Conservation (phyloP, 2,888 invertebrate genomes). For the Pachymerium ferrugineum region DNA sequence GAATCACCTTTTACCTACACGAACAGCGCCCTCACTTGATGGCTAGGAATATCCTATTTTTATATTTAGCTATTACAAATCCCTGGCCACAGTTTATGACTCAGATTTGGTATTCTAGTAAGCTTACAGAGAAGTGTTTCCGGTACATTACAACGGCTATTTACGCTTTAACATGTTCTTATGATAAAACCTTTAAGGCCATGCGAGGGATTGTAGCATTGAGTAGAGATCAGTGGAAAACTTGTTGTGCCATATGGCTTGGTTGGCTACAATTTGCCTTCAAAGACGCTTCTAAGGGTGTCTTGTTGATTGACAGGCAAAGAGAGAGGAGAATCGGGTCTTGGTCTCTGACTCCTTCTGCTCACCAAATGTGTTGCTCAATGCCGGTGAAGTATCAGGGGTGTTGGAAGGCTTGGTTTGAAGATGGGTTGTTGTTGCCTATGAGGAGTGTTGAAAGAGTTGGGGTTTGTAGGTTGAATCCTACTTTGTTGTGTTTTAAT, state of each 20-base stretch:
- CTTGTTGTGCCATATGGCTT: background rate
- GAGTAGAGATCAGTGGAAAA: background rate
- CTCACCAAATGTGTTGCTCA: background rate
- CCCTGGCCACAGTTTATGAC: background rate
- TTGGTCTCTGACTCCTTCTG: background rate
- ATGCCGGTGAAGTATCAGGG: background rate
- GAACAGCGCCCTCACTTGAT: background rate
- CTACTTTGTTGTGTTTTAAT: background rate
- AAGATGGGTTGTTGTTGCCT: background rate
- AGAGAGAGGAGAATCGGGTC: background rate
- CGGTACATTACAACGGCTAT: background rate
- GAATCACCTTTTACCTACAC: background rate
- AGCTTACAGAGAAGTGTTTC: background rate
- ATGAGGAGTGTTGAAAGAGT: background rate
- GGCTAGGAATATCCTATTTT: slow-evolving; percentile 6
- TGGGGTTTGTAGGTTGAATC: background rate
- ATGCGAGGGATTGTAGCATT: background rate
- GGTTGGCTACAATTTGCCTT: background rate
- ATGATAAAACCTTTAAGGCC: background rate
- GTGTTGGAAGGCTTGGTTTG: background rate
- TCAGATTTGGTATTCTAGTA: slow-evolving; percentile 23
- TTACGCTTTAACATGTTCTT: background rate
- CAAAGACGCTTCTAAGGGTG: background rate
- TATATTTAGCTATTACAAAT: background rate
- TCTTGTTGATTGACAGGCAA: background rate